Evolutionary conservation across 2,797 vertebrate genomes (phyloP), one percentile per base, ranked within the genome.

Genomic region (Ctenosaura bakeri): DNA sequence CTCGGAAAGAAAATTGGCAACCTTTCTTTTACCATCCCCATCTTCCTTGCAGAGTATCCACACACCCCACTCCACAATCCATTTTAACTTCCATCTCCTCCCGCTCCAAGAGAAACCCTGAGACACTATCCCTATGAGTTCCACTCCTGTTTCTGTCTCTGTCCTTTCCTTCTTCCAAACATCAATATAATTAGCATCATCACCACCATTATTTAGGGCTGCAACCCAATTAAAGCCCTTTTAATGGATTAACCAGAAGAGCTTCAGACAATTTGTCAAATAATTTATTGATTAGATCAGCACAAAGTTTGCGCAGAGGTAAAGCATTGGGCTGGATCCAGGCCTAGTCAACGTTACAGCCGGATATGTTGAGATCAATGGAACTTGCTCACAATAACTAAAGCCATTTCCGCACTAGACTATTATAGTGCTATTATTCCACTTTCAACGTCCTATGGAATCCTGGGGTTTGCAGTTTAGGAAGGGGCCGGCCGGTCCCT

Each of bases 231-330:
- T 52, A n/a, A 52, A 71, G 64, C 9, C 16, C n/a, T 52, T 69
- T 84, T 69, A 84, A 42, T 69, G 29, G 83, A 69, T 85, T 71
- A n/a, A 71, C 38, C 83, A 50, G 26, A 69, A 32, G 83, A 85
- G 46, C 29, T 85, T 32, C 10, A 71, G 64, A 50, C 83, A 46
- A 71, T 85, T 50, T 29, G 50, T 52, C 29, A 20, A 71, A 71
- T 52, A 71, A 52, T 29, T 20, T 52, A 71, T 71, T 69, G 64
- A 85, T 52, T 52, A 52, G 50, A 85, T 85, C n/a, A 85, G 42
- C 29, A 52, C 16, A 71, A 46, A 29, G 29, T 52, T 85, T 85
- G 42, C 83, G 10, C 64, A 69, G 6, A 26, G 46, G 81, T 42
- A 64, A 64, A 42, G 38, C 10, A n/a, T 16, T 13, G 56, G 54